phyloP scores from a whole-genome alignment of 1,140 invertebrate species.

The Caenorhabditis remanei region DNA sequence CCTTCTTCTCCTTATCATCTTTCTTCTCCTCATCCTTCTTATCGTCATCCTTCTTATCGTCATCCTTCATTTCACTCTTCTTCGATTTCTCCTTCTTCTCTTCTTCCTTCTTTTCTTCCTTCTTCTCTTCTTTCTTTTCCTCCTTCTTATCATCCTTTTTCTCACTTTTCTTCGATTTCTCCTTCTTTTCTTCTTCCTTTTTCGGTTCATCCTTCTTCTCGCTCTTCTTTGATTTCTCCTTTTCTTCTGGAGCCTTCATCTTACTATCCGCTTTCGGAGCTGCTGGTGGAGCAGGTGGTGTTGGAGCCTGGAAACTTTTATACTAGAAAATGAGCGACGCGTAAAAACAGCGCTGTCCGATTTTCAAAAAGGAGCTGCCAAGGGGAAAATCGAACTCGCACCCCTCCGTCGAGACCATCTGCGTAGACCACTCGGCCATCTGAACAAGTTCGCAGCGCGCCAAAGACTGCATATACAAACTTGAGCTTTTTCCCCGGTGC shows the following conservation, averaged over 20 bases:
- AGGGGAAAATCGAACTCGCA: too few relatives aligned
- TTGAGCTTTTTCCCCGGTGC: too few relatives aligned
- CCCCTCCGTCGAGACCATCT: too few relatives aligned
- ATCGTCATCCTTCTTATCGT: background rate
- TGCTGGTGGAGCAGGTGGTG: background rate
- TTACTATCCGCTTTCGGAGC: conserved; percentile 16
- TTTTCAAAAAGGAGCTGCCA: too few relatives aligned
- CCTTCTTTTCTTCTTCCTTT: conserved; percentile 28
- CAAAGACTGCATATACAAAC: too few relatives aligned
- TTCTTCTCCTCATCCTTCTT: background rate
- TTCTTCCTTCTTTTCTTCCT: background rate
- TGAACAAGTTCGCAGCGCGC: too few relatives aligned
- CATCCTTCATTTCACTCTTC: background rate
- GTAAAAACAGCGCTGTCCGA: too few relatives aligned
- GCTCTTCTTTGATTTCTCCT: background rate
- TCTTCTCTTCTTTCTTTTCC: background rate
- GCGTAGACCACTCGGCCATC: too few relatives aligned
- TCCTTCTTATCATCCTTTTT: background rate
- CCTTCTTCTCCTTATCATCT: background rate
- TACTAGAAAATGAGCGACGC: too few relatives aligned
- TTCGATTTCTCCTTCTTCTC: background rate
- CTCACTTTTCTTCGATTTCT: conserved; percentile 34
- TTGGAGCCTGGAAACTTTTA: background rate
- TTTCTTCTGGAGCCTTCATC: conserved; percentile 24
- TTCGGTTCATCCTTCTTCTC: conserved; percentile 22